Percentiles rank a stretch among this genome's conserved stretches.
Evolutionary conservation across 2,113 vertebrate genomes (phyloP).

Genomic region (Willisornis vidua): DNA sequence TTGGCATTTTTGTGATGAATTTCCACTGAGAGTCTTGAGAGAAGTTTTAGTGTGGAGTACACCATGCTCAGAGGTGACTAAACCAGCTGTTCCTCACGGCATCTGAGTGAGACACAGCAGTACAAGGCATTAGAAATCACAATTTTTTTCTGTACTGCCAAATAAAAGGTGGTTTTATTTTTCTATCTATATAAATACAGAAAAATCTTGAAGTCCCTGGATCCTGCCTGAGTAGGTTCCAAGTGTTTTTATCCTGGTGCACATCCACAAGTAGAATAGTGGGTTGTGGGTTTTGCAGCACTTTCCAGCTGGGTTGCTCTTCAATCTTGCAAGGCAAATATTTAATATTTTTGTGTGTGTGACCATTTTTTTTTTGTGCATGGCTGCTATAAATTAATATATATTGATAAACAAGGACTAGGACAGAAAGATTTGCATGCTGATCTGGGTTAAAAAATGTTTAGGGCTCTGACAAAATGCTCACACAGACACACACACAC

Average conservation of each 20-base stretch:
- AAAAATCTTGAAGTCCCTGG: not conserved
- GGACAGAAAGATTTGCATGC: not conserved
- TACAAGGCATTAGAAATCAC: not conserved
- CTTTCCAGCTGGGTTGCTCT: not conserved
- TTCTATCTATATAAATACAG: not conserved
- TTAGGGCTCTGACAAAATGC: not conserved
- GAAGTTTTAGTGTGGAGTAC: not conserved
- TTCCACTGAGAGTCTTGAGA: not conserved
- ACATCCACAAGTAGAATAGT: not conserved
- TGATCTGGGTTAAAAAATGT: not conserved
- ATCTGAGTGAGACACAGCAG: not conserved
- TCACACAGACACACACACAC: not conserved
- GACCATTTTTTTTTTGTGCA: not conserved
- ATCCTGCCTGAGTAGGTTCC: not conserved
- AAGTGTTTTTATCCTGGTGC: not conserved
- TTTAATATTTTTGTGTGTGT: not conserved
- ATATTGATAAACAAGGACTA: not conserved
- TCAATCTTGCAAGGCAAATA: not conserved
- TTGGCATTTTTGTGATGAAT: not conserved
- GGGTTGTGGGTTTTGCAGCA: not conserved
- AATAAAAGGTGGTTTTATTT: not conserved
- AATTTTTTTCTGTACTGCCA: not conserved
- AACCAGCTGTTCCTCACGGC: not conserved
- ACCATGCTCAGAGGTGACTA: not conserved
- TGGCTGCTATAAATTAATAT: not conserved